These are phyloP conservation scores for Hecatera dysodea DNA, from an alignment of 2,888 invertebrate genomes.

Conservation along the genomic window DNA sequence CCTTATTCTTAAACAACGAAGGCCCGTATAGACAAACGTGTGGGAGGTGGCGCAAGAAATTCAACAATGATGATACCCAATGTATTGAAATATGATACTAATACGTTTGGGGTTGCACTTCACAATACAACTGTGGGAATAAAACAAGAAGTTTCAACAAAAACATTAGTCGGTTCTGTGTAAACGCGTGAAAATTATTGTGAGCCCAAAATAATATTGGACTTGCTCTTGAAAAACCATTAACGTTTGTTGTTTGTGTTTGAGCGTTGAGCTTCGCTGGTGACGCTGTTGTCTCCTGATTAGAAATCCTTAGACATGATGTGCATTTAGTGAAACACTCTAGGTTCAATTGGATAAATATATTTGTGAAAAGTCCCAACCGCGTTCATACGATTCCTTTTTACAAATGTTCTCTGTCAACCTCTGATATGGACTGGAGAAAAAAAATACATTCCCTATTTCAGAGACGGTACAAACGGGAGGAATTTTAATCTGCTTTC, in stretches of 20 bases:
- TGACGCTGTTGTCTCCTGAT: slow-evolving; percentile 73
- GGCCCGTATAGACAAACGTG: slow-evolving; percentile 3
- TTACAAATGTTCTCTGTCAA: slow-evolving; percentile 29
- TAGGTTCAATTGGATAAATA: slow-evolving; percentile 52
- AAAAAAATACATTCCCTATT: slow-evolving; percentile 48
- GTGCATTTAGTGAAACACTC: slow-evolving; percentile 57
- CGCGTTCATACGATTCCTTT: neutral
- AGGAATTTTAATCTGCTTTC: slow-evolving; percentile 61
- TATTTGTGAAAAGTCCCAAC: slow-evolving; percentile 23
- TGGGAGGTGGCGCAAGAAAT: slow-evolving; percentile 41
- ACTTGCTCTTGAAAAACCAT: slow-evolving; percentile 87
- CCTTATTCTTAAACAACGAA: slow-evolving; percentile 36
- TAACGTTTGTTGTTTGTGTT: slow-evolving; percentile 85
- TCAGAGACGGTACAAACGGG: slow-evolving; percentile 47
- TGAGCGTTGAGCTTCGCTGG: slow-evolving; percentile 72
- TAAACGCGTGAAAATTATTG: slow-evolving; percentile 87
- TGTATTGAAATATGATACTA: slow-evolving; percentile 68
- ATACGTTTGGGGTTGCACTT: slow-evolving; percentile 68
- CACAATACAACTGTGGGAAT: slow-evolving; percentile 76
- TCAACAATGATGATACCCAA: slow-evolving; percentile 40
- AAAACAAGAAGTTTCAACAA: slow-evolving; percentile 79
- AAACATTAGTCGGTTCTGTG: slow-evolving; percentile 81
- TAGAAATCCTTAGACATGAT: slow-evolving; percentile 69
- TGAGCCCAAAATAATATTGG: slow-evolving; percentile 88
- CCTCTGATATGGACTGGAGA: slow-evolving; percentile 52